Evolutionary conservation across 2,113 vertebrate species (phyloP).

Genomic region (Onychorhynchus coronatus): DNA sequence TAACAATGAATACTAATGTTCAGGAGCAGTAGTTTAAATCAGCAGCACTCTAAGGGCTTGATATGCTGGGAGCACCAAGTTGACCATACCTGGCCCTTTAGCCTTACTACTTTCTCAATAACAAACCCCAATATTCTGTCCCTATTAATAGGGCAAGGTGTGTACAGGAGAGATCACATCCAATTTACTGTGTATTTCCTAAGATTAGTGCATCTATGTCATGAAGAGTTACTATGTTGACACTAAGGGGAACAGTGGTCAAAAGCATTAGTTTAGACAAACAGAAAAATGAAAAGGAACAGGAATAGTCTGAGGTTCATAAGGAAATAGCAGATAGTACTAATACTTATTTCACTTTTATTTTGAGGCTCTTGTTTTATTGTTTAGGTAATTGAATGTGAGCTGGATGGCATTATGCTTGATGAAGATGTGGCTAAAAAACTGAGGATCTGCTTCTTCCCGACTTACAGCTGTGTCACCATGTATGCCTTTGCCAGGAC

Average conservation of each 20-base stretch:
- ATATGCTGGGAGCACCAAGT: background rate
- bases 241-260: background rate
- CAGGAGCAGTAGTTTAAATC: background rate
- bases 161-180: background rate
- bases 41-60: accelerated
- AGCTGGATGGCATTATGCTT: background rate
- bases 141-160: background rate
- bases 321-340: background rate
- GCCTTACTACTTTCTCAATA: background rate
- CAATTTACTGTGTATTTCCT: background rate
- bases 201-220: background rate
- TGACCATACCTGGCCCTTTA: background rate
- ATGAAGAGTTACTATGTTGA: background rate
- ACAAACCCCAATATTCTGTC: background rate
- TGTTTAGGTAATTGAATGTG: background rate
- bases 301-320: background rate
- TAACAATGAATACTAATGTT: background rate
- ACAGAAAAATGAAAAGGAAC: background rate
- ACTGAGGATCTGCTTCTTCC: background rate
- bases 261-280: background rate
- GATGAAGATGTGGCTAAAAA: background rate
- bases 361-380: background rate
- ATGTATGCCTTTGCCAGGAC: background rate
- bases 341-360: background rate
- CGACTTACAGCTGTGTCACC: background rate